These are phyloP conservation scores for Scomberomorus guttatus DNA, from an alignment of 2,797 vertebrate species.

Conservation along the genomic window DNA sequence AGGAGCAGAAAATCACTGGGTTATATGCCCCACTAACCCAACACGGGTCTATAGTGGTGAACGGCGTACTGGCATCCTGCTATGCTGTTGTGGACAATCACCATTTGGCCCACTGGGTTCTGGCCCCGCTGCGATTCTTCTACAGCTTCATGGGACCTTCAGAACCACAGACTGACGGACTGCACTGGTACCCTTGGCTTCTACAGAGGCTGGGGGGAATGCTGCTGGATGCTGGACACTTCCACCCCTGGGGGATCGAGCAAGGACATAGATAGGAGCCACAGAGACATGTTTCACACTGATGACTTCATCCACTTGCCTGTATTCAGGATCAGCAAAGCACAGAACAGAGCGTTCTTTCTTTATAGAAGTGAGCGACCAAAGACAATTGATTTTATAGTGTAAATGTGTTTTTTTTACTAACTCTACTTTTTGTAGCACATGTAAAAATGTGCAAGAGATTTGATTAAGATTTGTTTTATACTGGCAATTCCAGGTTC, in stretches of 20 bases:
- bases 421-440: constrained; percentile 33
- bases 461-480: not conserved
- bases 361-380: constrained; percentile 11
- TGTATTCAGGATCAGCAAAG: constrained; percentile 51
- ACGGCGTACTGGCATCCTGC: constrained; percentile 93
- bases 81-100: constrained; percentile 93
- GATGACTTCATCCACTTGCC: constrained; percentile 37
- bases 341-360: constrained; percentile 38
- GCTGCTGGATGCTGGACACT: constrained; percentile 89
- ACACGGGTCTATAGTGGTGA: constrained; percentile 93
- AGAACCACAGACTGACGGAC: constrained; percentile 84
- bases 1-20: constrained; percentile 82
- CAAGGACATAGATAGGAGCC: constrained; percentile 50
- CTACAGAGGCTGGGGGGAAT: constrained; percentile 90
- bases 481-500: not conserved
- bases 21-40: constrained; percentile 92
- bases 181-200: constrained; percentile 95
- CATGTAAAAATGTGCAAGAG: not conserved
- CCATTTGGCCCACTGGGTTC: constrained; percentile 90
- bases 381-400: constrained; percentile 39
- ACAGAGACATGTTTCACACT: constrained; percentile 46
- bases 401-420: constrained; percentile 46
- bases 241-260: constrained; percentile 89
- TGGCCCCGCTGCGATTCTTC: constrained; percentile 92
- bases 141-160: constrained; percentile 82